phyloP scores from a whole-genome alignment of 2,888 invertebrate genomes.

The Elegia similella region DNA sequence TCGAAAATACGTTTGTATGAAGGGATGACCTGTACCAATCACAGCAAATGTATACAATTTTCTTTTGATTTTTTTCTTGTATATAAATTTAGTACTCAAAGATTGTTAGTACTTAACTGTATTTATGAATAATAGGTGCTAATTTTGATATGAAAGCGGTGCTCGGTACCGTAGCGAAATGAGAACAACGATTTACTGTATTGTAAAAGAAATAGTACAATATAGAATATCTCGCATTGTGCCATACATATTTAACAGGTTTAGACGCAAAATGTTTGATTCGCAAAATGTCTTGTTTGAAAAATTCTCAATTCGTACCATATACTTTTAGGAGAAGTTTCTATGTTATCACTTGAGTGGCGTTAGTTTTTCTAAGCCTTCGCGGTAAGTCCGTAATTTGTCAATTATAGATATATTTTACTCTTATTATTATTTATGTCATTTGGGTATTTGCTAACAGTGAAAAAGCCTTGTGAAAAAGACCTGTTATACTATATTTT shows the following conservation, averaged over 20 bases:
- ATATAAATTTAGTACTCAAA: slow-evolving; percentile 2
- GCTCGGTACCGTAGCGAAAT: slow-evolving; percentile 32
- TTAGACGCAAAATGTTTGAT: background rate
- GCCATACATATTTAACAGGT: slow-evolving; percentile 39
- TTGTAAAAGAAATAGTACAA: slow-evolving; percentile 43
- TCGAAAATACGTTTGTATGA: too few species aligned
- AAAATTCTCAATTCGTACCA: background rate
- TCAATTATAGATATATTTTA: too few species aligned
- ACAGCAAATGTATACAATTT: background rate
- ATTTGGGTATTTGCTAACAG: too few species aligned
- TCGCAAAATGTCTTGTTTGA: background rate
- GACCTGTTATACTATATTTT: too few species aligned
- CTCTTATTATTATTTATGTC: too few species aligned
- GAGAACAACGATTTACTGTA: slow-evolving; percentile 43
- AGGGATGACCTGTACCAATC: too few species aligned
- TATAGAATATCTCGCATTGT: slow-evolving; percentile 43
- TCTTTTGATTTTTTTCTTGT: background rate
- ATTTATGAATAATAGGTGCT: slow-evolving; percentile 60
- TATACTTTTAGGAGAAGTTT: background rate
- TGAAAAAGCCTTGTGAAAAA: too few species aligned
- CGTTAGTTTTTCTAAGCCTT: too few species aligned
- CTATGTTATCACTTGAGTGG: too few species aligned
- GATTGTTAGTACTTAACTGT: slow-evolving; percentile 43
- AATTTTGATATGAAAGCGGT: slow-evolving; percentile 36
- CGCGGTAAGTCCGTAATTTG: too few species aligned